Evolutionary conservation across 2,888 invertebrate species (phyloP).

Genomic region (Thecophora atra): DNA sequence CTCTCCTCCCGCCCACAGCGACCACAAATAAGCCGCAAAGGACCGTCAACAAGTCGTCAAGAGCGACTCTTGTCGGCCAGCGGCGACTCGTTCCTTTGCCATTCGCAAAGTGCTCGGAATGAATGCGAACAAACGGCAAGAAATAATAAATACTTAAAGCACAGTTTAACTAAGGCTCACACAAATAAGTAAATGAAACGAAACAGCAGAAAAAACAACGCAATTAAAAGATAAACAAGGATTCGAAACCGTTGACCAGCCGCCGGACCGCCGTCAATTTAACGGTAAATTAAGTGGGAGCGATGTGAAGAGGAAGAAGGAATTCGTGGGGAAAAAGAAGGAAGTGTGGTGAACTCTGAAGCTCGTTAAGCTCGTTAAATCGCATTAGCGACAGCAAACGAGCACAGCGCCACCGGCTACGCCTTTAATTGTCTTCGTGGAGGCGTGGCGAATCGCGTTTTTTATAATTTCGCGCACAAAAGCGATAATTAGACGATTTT

Average conservation of each 20-base stretch:
- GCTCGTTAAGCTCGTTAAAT: conserved; percentile 15
- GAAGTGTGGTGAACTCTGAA: not conserved
- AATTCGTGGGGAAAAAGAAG: not conserved
- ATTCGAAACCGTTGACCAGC: conserved; percentile 17
- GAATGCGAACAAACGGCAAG: not conserved
- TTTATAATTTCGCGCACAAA: conserved; percentile 17
- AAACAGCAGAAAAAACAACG: conserved; percentile 7
- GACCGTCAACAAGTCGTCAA: conserved; percentile 2
- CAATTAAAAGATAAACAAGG: too few relatives aligned
- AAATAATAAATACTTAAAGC: conserved; percentile 14
- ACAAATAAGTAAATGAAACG: conserved; percentile 9
- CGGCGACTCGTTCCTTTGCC: conserved; percentile 19
- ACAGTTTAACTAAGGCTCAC: conserved; percentile 21
- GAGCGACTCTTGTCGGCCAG: conserved; percentile 8
- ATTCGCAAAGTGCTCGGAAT: conserved; percentile 25
- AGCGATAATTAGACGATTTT: conserved; percentile 28
- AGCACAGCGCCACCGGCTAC: conserved; percentile 21
- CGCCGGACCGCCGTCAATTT: conserved; percentile 19
- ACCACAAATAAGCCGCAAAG: not conserved
- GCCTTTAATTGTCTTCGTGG: conserved; percentile 23
- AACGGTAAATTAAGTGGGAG: conserved; percentile 14
- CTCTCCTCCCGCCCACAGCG: not conserved
- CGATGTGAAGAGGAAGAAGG: not conserved
- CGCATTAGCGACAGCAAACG: conserved; percentile 21
- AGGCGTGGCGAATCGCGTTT: not conserved